Evolutionary conservation across 1,140 invertebrate species (phyloP).

Genomic region (Heliothis subflexa): DNA sequence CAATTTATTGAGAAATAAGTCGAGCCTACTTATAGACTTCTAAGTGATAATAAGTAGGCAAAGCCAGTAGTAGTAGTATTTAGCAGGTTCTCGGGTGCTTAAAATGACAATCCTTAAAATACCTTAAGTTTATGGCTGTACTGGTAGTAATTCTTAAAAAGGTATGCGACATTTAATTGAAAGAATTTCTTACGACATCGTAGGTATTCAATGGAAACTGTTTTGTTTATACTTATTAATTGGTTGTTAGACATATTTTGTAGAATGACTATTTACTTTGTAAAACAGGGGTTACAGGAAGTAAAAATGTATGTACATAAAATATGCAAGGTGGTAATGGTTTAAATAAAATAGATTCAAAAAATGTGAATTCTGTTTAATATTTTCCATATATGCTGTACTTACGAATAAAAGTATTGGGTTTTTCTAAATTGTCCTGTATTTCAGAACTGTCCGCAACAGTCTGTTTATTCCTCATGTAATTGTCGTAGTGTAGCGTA

Average conservation of each 20-base stretch:
- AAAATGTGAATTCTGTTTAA: not conserved
- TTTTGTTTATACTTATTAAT: too few relatives aligned
- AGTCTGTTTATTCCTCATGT: conserved; percentile 71
- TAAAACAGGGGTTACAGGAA: too few relatives aligned
- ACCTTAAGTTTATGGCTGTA: conserved; percentile 29
- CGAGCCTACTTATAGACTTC: not conserved
- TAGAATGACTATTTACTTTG: too few relatives aligned
- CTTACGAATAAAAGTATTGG: conserved; percentile 4
- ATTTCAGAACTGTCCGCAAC: conserved; percentile 46
- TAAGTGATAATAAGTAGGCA: conserved; percentile 3
- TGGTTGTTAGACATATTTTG: too few relatives aligned
- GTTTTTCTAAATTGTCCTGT: conserved; percentile 35
- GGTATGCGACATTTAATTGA: not conserved
- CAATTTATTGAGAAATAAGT: not conserved
- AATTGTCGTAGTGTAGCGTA: conserved; percentile 74
- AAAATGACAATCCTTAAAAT: conserved; percentile 36
- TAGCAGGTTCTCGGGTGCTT: conserved; percentile 6
- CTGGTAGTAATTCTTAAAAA: not conserved
- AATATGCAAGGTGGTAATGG: too few relatives aligned
- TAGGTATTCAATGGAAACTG: too few relatives aligned
- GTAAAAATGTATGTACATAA: too few relatives aligned
- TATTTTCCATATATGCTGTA: too few relatives aligned
- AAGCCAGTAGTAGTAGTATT: not conserved
- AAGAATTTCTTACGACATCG: not conserved
- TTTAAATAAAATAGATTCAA: too few relatives aligned